These are phyloP conservation scores for Notocelia uddmanniana DNA, from an alignment of 2,888 invertebrate genomes.

Conservation along the genomic window DNA sequence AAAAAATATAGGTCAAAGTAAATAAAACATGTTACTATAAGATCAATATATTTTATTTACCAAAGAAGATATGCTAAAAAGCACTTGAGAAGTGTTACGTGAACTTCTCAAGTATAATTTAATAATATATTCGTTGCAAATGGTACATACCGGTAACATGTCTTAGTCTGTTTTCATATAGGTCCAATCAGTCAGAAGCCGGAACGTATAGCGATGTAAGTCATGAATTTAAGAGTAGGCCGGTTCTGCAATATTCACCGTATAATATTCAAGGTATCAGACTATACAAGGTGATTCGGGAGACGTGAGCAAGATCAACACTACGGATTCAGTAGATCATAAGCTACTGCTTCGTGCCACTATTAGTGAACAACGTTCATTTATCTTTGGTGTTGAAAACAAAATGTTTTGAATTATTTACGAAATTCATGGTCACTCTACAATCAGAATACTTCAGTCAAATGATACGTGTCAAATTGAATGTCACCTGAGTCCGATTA, in stretches of 20 bases:
- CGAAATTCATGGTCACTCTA: too few relatives aligned
- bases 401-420: too few relatives aligned
- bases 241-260: constrained; percentile 66
- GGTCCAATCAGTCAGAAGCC: constrained; percentile 75
- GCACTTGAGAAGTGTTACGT: neutral
- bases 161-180: constrained; percentile 62
- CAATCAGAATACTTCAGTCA: too few relatives aligned
- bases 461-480: too few relatives aligned
- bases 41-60: too few relatives aligned
- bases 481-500: too few relatives aligned
- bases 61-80: neutral
- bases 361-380: too few relatives aligned
- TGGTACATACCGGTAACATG: constrained; percentile 17
- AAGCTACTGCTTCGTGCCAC: too few relatives aligned
- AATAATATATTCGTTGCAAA: neutral
- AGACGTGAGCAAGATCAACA: too few relatives aligned
- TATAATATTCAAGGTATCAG: constrained; percentile 45
- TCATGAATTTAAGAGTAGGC: constrained; percentile 77
- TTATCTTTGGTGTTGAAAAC: too few relatives aligned
- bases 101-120: neutral
- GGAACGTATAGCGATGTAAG: constrained; percentile 57
- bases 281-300: too few relatives aligned
- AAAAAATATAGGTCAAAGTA: neutral
- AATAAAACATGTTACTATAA: neutral
- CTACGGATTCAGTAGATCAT: too few relatives aligned